Evolutionary conservation across 1,140 invertebrate species (phyloP).

Genomic region (Rhopalosiphum maidis): DNA sequence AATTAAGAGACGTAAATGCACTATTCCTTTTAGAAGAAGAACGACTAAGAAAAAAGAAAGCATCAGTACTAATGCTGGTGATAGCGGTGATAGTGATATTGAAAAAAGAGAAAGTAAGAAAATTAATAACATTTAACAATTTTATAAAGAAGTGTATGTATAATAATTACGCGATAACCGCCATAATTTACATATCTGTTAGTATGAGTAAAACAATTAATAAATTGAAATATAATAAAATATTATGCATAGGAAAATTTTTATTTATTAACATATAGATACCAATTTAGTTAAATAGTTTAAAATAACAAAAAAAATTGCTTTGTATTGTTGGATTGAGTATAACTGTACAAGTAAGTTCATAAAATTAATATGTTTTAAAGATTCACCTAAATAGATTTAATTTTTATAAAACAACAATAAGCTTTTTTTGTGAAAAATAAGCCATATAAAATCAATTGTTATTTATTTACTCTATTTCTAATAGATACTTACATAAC

Average conservation of each 20-base stretch:
- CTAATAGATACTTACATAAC: neutral
- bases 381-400: neutral
- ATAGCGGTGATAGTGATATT: neutral
- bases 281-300: neutral
- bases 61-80: neutral
- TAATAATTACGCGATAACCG: neutral
- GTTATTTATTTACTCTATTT: neutral
- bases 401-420: neutral
- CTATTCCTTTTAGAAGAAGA: slow-evolving; percentile 20
- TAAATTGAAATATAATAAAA: neutral
- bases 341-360: neutral
- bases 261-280: neutral
- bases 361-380: neutral
- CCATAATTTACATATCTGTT: neutral
- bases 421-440: neutral
- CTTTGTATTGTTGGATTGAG: neutral
- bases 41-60: neutral
- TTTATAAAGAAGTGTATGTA: neutral
- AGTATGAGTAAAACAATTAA: neutral
- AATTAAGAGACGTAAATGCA: slow-evolving; percentile 32
- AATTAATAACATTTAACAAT: neutral
- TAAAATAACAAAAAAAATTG: neutral
- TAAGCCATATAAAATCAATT: neutral
- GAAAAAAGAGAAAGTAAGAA: slow-evolving; percentile 37
- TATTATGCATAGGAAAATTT: neutral